These are phyloP conservation scores for Cyaniris semiargus DNA, from an alignment of 2,888 invertebrate species.

Conservation along the genomic window DNA sequence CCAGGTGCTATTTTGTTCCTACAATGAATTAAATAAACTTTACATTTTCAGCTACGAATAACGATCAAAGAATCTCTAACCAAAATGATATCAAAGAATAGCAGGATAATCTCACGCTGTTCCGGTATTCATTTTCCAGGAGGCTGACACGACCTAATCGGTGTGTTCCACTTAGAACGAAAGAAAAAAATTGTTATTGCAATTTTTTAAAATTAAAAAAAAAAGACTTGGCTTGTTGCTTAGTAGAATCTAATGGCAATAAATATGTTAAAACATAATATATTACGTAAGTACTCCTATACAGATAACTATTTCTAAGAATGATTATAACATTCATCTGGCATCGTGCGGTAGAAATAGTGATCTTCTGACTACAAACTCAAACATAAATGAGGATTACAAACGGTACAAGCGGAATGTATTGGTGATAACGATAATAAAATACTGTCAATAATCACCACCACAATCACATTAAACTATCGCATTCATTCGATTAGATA, in stretches of 20 bases:
- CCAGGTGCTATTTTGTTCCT: not conserved
- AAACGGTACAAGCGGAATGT: not conserved
- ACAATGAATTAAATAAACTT: not conserved
- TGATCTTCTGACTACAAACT: not conserved
- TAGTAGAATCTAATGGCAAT: too few species aligned
- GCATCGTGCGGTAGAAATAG: not conserved
- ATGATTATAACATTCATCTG: not conserved
- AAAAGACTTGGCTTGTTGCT: not conserved
- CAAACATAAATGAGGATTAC: not conserved
- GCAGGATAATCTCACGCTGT: constrained; percentile 9
- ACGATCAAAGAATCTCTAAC: not conserved
- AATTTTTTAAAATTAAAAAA: not conserved
- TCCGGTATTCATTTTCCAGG: constrained; percentile 20
- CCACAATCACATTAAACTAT: not conserved
- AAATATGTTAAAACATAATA: too few species aligned
- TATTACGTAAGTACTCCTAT: too few species aligned
- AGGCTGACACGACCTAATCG: constrained; percentile 19
- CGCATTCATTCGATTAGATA: constrained; percentile 13
- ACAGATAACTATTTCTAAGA: too few species aligned
- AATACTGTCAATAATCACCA: not conserved
- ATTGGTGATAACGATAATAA: not conserved
- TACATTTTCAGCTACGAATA: not conserved
- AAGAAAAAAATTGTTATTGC: not conserved
- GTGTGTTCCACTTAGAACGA: not conserved
- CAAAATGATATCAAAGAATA: not conserved